Percentiles rank a stretch among this genome's conserved stretches.
Conservation (phyloP, 1,140 invertebrate genomes). For the Apis laboriosa region DNA sequence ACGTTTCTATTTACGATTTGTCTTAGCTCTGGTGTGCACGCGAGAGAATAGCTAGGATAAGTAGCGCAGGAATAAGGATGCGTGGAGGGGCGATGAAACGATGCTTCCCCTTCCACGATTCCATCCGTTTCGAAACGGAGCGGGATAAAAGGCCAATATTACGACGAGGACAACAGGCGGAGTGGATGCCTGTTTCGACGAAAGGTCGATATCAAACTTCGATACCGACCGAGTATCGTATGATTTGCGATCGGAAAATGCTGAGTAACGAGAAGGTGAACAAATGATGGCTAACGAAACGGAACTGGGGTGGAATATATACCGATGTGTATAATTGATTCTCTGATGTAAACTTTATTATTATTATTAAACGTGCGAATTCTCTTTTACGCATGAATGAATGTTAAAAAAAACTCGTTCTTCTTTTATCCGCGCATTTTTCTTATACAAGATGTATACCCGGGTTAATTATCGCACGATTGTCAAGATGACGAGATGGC, state of each 20-base stretch:
- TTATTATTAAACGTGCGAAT: neutral
- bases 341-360: slow-evolving; percentile 20
- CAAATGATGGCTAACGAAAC: slow-evolving; percentile 42
- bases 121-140: neutral
- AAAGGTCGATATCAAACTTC: slow-evolving; percentile 35
- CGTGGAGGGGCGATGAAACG: neutral
- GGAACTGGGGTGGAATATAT: slow-evolving; percentile 31
- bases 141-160: slow-evolving; percentile 21
- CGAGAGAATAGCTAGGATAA: neutral
- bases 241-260: slow-evolving; percentile 41
- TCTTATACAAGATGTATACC: too few species aligned
- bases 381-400: too few species aligned
- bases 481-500: too few species aligned
- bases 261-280: slow-evolving; percentile 22
- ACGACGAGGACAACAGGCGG: neutral
- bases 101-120: neutral
- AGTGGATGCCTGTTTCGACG: neutral
- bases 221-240: neutral
- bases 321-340: slow-evolving; percentile 29
- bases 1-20: neutral
- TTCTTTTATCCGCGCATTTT: too few species aligned
- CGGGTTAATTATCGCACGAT: too few species aligned
- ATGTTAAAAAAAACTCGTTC: too few species aligned
- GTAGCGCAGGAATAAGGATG: neutral
- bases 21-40: neutral